A percentile compares a stretch with the other conserved stretches of the same genome.
Evolutionary conservation across 35 echinoderm and acorn worm genomes (phyloP).

Genomic region (Holothuria glaberrima): DNA sequence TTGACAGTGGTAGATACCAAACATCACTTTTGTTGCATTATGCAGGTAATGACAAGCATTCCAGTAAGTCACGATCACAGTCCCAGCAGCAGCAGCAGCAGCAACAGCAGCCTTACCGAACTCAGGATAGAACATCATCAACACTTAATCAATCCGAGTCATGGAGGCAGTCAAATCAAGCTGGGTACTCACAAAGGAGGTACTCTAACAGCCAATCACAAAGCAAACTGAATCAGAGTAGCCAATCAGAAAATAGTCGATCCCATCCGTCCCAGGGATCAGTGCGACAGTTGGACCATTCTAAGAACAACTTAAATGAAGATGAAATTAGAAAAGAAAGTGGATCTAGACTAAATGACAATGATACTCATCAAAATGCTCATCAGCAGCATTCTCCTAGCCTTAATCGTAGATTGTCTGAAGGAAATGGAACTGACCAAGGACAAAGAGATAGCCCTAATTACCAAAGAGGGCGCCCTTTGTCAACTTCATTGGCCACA

Average conservation of each 20-base stretch:
- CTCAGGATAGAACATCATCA: slow-evolving; percentile 19
- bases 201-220: slow-evolving; percentile 39
- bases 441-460: slow-evolving; percentile 34
- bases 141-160: slow-evolving; percentile 34
- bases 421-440: slow-evolving; percentile 46
- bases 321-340: slow-evolving; percentile 30
- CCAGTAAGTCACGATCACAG: slow-evolving; percentile 73
- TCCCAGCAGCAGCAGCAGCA: slow-evolving; percentile 34
- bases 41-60: slow-evolving; percentile 90
- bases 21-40: background rate
- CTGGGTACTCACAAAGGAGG: slow-evolving; percentile 16
- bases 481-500: slow-evolving; percentile 75
- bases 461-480: background rate
- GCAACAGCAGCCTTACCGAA: slow-evolving; percentile 24
- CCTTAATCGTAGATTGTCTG: slow-evolving; percentile 61
- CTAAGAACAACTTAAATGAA: slow-evolving; percentile 25
- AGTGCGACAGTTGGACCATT: slow-evolving; percentile 38
- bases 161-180: slow-evolving; percentile 13
- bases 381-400: slow-evolving; percentile 53
- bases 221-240: slow-evolving; percentile 35
- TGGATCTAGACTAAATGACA: slow-evolving; percentile 42
- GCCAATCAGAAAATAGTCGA: slow-evolving; percentile 46
- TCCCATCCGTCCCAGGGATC: slow-evolving; percentile 39
- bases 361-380: slow-evolving; percentile 32
- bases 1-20: too few relatives aligned